phyloP scores from a whole-genome alignment of 2,888 invertebrate species.

The Fabriciana adippe region DNA sequence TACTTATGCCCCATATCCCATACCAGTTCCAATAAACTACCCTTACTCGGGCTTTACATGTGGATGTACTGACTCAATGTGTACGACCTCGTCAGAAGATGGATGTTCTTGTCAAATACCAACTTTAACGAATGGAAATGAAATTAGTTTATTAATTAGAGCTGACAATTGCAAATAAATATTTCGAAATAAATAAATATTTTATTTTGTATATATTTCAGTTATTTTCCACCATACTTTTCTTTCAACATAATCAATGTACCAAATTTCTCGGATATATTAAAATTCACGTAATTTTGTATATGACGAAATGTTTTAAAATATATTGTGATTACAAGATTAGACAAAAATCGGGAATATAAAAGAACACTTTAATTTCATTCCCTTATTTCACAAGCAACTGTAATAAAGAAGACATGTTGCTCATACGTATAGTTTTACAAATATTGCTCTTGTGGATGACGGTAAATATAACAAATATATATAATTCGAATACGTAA shows the following conservation, averaged over 20 bases:
- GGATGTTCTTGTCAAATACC: slow-evolving; percentile 14
- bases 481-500: background rate
- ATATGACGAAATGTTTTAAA: background rate
- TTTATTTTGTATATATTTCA: background rate
- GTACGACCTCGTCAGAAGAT: background rate
- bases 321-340: background rate
- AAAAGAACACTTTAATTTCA: slow-evolving; percentile 5
- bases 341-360: slow-evolving; percentile 16
- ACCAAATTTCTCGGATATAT: no score
- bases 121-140: slow-evolving; percentile 28
- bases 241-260: background rate
- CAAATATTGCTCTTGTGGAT: slow-evolving; percentile 24
- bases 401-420: slow-evolving; percentile 16
- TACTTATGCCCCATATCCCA: slow-evolving; percentile 42
- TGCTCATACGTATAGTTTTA: background rate
- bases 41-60: slow-evolving; percentile 1
- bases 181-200: background rate
- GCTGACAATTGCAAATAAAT: slow-evolving; percentile 34
- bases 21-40: slow-evolving; percentile 38
- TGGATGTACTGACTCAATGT: background rate
- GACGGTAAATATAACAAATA: slow-evolving; percentile 25
- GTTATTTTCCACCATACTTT: background rate
- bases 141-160: slow-evolving; percentile 39
- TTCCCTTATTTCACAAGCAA: slow-evolving; percentile 8
- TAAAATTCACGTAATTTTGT: no score